These are phyloP conservation scores for Colostygia pectinataria DNA, from an alignment of 2,888 invertebrate genomes.

Conservation along the genomic window DNA sequence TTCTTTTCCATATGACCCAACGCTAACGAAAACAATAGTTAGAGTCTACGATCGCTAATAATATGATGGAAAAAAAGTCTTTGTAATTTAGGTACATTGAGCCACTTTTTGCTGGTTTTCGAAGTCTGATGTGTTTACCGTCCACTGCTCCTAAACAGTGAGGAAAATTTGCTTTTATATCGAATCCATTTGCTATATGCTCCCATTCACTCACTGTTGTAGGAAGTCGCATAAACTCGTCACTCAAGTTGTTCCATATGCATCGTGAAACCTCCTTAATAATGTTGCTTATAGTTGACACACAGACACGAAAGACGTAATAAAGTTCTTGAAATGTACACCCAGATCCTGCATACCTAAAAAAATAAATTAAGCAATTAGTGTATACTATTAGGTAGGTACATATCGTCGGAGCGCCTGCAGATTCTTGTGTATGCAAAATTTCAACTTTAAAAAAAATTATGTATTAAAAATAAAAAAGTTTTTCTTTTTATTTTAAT, in stretches of 20 bases:
- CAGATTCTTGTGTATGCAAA: too few species aligned
- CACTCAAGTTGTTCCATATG: slow-evolving; percentile 31
- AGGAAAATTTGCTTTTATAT: slow-evolving; percentile 29
- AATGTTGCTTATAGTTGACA: slow-evolving; percentile 32
- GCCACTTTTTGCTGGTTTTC: slow-evolving; percentile 30
- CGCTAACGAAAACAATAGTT: slow-evolving; percentile 33
- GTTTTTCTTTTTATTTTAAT: too few species aligned
- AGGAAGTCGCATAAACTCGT: slow-evolving; percentile 30
- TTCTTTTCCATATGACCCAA: slow-evolving; percentile 38
- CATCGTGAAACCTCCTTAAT: slow-evolving; percentile 29
- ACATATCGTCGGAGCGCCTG: neutral
- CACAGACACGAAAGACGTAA: slow-evolving; percentile 13
- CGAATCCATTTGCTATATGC: slow-evolving; percentile 28
- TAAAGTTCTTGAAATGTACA: slow-evolving; percentile 15
- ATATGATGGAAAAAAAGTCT: slow-evolving; percentile 34
- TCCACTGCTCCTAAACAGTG: slow-evolving; percentile 30
- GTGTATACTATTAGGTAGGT: neutral
- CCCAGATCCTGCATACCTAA: slow-evolving; percentile 14
- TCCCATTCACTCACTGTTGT: slow-evolving; percentile 28
- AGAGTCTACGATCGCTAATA: slow-evolving; percentile 36
- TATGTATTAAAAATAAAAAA: neutral
- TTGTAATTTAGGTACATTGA: slow-evolving; percentile 33
- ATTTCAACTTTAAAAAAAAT: neutral
- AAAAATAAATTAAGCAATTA: slow-evolving; percentile 10
- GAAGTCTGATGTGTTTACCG: slow-evolving; percentile 35